Evolutionary conservation across 30 jellyfish, hydroid and myxozoan species (phyloP).

Genomic region (Calvadosia cruxmelitensis): DNA sequence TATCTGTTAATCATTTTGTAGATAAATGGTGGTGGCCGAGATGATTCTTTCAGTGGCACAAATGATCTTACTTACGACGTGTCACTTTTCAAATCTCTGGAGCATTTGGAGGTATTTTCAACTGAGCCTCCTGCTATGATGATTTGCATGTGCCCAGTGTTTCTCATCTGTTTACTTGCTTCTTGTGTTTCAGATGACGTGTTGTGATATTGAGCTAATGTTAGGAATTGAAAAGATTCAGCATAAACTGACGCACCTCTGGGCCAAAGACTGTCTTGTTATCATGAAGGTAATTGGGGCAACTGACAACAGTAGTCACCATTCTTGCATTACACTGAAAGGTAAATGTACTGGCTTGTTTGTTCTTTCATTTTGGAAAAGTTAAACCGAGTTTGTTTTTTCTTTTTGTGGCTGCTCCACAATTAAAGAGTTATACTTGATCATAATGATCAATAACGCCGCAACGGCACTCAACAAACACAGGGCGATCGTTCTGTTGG

Average conservation of each 20-base stretch:
- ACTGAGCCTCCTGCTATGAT: not conserved
- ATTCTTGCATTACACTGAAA: too few relatives aligned
- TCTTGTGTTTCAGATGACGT: constrained; percentile 19
- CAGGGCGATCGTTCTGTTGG: too few relatives aligned
- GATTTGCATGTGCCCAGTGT: not conserved
- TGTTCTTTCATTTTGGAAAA: too few relatives aligned
- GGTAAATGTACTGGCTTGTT: too few relatives aligned
- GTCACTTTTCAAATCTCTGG: constrained; percentile 59
- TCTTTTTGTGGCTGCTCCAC: too few relatives aligned
- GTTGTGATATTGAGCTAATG: constrained; percentile 55
- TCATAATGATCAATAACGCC: too few relatives aligned
- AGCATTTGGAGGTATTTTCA: constrained; percentile 60
- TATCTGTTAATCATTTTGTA: not conserved
- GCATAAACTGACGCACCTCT: constrained; percentile 36
- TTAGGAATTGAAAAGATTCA: constrained; percentile 60
- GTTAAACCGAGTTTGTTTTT: too few relatives aligned
- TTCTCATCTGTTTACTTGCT: not conserved
- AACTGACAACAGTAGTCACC: too few relatives aligned
- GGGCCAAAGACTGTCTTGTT: constrained; percentile 23
- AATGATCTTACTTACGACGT: constrained; percentile 52
- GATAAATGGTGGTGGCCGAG: constrained; percentile 41
- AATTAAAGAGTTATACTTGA: too few relatives aligned
- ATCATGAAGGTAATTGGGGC: constrained; percentile 32
- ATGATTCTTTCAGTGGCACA: constrained; percentile 31
- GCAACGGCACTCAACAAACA: too few relatives aligned